These are phyloP conservation scores for Luffia ferchaultella DNA, from an alignment of 2,888 invertebrate genomes.

Conservation along the genomic window DNA sequence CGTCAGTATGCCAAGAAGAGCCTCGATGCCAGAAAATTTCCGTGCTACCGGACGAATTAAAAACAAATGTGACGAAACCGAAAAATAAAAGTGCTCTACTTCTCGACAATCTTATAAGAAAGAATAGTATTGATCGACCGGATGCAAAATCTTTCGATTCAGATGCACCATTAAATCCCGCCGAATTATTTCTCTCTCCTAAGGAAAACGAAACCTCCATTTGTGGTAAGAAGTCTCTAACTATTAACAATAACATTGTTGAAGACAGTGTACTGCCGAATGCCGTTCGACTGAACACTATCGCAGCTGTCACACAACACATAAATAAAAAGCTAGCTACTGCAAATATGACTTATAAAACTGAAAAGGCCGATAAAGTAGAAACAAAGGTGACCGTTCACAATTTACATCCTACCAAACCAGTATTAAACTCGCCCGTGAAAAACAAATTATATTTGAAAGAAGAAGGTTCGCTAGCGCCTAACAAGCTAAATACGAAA, in stretches of 20 bases:
- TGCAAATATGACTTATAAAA: constrained; percentile 42
- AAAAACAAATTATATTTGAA: background rate
- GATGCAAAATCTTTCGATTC: constrained; percentile 41
- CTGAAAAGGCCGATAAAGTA: constrained; percentile 41
- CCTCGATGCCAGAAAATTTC: constrained; percentile 18
- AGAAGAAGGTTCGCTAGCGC: background rate
- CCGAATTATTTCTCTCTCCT: constrained; percentile 50
- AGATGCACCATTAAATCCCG: constrained; percentile 46
- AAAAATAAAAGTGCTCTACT: constrained; percentile 57
- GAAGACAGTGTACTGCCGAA: constrained; percentile 35
- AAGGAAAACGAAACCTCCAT: constrained; percentile 39
- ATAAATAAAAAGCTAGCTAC: constrained; percentile 42
- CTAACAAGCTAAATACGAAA: background rate
- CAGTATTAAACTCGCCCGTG: constrained; percentile 45
- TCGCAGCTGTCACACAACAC: constrained; percentile 46
- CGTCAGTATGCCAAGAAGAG: background rate
- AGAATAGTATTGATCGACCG: constrained; percentile 64
- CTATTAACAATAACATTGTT: constrained; percentile 57
- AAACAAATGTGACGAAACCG: constrained; percentile 28
- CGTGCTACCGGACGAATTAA: constrained; percentile 26
- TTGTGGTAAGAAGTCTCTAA: constrained; percentile 48
- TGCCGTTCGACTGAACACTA: constrained; percentile 40
- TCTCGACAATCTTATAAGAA: constrained; percentile 63
- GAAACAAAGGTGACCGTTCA: constrained; percentile 40
- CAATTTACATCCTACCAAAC: constrained; percentile 30